Percentiles rank a stretch among this genome's conserved stretches.
Evolutionary conservation across 1,140 invertebrate species (phyloP).

Genomic region (Drosophila pallidifrons): DNA sequence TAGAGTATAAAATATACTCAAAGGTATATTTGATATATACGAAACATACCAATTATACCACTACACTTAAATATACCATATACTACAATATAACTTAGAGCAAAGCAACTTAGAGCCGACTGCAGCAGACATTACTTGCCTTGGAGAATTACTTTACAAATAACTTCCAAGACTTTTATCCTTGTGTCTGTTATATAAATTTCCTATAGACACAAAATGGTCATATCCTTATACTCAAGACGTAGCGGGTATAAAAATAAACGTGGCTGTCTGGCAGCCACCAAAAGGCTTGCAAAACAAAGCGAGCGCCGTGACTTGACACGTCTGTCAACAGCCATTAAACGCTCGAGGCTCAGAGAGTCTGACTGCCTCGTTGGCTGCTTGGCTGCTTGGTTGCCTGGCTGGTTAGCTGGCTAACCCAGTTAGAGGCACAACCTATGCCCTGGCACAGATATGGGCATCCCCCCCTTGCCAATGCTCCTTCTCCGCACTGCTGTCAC

Average conservation of each 20-base stretch:
- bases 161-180: too few species aligned
- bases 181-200: too few species aligned
- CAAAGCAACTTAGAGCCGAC: too few species aligned
- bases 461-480: conserved; percentile 14
- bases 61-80: too few species aligned
- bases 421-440: conserved; percentile 62
- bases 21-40: too few species aligned
- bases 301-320: conserved; percentile 60
- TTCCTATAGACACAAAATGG: too few species aligned
- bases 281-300: conserved; percentile 47
- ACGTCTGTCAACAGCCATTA: conserved; percentile 83
- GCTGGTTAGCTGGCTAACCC: conserved; percentile 33
- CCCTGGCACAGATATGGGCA: conserved; percentile 65
- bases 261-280: conserved; percentile 9
- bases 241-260: not conserved
- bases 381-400: not conserved
- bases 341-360: conserved; percentile 67
- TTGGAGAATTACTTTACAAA: too few species aligned
- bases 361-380: conserved; percentile 12
- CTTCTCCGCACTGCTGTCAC: conserved; percentile 29
- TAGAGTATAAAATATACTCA: too few species aligned
- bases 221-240: too few species aligned
- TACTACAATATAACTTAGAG: too few species aligned
- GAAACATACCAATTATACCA: too few species aligned
- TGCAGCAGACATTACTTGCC: too few species aligned